phyloP scores from a whole-genome alignment of 2,113 vertebrate genomes.

The Forbesichthys agassizii region DNA sequence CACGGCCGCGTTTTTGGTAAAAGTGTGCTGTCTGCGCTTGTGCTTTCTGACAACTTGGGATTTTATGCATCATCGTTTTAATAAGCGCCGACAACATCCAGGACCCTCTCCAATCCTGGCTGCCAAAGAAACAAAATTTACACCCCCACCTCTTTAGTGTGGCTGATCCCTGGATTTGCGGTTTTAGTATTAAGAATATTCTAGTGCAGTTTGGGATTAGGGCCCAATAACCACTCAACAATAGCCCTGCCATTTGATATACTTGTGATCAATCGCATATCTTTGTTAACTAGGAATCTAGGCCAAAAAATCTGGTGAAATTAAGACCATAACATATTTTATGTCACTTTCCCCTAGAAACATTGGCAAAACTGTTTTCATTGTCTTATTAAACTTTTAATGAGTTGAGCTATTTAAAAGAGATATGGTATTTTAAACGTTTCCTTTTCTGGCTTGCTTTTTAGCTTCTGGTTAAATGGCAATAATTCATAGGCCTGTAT shows the following conservation, averaged over 20 bases:
- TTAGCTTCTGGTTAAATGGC: too few species aligned
- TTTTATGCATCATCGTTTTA: conserved; percentile 76
- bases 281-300: conserved; percentile 45
- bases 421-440: too few species aligned
- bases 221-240: conserved; percentile 77
- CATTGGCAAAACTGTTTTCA: neutral
- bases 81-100: conserved; percentile 64
- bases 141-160: conserved; percentile 60
- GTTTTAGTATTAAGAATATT: conserved; percentile 82
- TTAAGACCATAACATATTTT: conserved; percentile 25
- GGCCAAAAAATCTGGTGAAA: conserved; percentile 32
- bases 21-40: conserved; percentile 27
- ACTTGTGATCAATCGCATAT: conserved; percentile 67
- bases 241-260: conserved; percentile 76
- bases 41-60: conserved; percentile 57
- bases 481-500: too few species aligned
- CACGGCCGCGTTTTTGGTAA: conserved; percentile 30
- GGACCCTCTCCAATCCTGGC: conserved; percentile 54
- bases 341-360: neutral
- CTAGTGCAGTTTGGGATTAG: conserved; percentile 86
- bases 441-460: too few species aligned
- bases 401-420: too few species aligned
- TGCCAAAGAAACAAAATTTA: conserved; percentile 47
- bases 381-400: too few species aligned
- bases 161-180: conserved; percentile 82